Conservation (phyloP, 2,113 vertebrate genomes). For the Myiozetetes cayanensis region DNA sequence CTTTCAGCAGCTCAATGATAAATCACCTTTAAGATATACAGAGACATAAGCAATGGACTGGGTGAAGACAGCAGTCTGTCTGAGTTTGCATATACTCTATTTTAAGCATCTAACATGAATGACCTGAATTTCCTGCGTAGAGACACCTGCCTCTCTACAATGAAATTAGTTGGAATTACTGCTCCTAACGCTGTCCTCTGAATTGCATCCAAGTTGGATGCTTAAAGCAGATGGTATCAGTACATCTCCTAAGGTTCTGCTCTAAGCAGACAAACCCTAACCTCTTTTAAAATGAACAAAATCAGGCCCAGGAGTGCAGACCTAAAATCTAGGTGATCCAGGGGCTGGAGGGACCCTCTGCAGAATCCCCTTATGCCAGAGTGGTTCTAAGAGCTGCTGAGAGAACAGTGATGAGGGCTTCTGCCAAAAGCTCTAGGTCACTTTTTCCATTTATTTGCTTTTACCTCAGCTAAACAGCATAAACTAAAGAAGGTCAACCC, state of each 20-base stretch:
- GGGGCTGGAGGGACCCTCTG: neutral
- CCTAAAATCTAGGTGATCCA: neutral
- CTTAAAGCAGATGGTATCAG: slow-evolving; percentile 55
- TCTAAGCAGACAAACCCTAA: neutral
- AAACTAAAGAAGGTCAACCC: neutral
- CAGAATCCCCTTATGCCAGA: neutral
- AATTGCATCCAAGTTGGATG: slow-evolving; percentile 36
- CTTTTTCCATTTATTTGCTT: neutral
- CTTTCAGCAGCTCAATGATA: neutral
- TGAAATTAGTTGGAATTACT: neutral
- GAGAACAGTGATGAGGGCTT: accelerated
- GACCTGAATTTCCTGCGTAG: neutral
- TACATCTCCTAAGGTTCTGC: neutral
- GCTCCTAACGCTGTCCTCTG: neutral
- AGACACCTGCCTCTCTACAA: slow-evolving; percentile 23
- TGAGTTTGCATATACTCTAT: slow-evolving; percentile 9
- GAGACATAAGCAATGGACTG: neutral
- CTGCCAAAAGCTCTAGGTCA: neutral
- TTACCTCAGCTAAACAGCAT: neutral
- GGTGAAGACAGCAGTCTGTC: neutral
- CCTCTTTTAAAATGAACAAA: neutral
- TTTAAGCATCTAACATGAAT: slow-evolving; percentile 15
- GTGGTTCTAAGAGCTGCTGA: neutral
- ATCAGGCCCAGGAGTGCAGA: neutral
- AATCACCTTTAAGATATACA: neutral